These are phyloP conservation scores for Andricus curvator DNA, from an alignment of 2,888 invertebrate genomes.

Conservation along the genomic window DNA sequence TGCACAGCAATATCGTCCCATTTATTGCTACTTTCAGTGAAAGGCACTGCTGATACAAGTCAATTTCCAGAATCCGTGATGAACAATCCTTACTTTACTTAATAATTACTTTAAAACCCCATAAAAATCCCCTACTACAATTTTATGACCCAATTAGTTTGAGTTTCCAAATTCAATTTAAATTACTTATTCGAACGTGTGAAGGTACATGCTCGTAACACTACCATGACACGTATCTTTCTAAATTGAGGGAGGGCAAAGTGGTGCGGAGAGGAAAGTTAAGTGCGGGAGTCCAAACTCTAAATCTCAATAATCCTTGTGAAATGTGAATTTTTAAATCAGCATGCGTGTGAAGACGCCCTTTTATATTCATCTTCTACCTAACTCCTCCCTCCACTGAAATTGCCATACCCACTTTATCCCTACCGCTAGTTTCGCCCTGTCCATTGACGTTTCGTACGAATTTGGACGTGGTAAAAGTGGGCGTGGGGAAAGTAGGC, in stretches of 20 bases:
- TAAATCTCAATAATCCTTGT: too few relatives aligned
- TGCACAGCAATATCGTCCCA: not conserved
- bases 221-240: slow-evolving; percentile 61
- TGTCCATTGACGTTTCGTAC: too few relatives aligned
- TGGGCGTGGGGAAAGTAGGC: too few relatives aligned
- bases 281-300: too few relatives aligned
- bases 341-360: too few relatives aligned
- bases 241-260: slow-evolving; percentile 59
- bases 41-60: slow-evolving; percentile 13
- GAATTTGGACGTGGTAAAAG: too few relatives aligned
- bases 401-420: too few relatives aligned
- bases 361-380: too few relatives aligned
- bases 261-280: not conserved
- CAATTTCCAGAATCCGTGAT: slow-evolving; percentile 28
- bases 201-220: slow-evolving; percentile 60
- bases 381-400: too few relatives aligned
- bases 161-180: not conserved
- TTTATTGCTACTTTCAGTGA: slow-evolving; percentile 20
- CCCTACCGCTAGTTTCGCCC: too few relatives aligned
- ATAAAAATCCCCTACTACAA: not conserved
- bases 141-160: not conserved
- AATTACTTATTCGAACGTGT: not conserved
- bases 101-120: not conserved
- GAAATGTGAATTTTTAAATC: too few relatives aligned
- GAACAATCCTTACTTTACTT: slow-evolving; percentile 1